phyloP scores from a whole-genome alignment of 2,797 vertebrate species.

The Clarias fuscus region DNA sequence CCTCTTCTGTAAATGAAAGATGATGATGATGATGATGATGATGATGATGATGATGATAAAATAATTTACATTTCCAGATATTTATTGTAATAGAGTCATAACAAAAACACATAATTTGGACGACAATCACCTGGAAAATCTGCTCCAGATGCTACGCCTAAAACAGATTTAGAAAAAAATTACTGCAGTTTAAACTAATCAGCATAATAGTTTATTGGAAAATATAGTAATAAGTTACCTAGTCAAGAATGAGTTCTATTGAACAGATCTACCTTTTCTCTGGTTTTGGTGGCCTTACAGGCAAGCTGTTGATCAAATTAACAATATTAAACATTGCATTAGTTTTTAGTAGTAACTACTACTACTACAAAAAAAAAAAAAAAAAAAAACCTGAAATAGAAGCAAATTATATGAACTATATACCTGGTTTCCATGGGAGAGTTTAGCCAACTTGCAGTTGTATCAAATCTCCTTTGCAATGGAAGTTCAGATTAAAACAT shows the following conservation, averaged over 20 bases:
- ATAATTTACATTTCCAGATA: neutral
- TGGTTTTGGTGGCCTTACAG: constrained; percentile 38
- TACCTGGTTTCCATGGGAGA: constrained; percentile 6
- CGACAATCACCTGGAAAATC: constrained; percentile 42
- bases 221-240: neutral
- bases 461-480: neutral
- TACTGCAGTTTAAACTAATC: neutral
- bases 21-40: neutral
- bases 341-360: neutral
- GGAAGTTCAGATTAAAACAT: neutral
- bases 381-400: neutral
- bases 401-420: neutral
- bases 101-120: neutral
- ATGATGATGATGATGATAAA: neutral
- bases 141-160: constrained; percentile 38
- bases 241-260: neutral
- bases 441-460: neutral
- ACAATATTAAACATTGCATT: neutral
- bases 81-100: neutral
- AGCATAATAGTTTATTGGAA: neutral
- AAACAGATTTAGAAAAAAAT: too few species aligned
- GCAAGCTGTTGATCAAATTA: neutral
- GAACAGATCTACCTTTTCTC: constrained; percentile 19
- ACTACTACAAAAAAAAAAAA: neutral
- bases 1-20: constrained; percentile 16